These are phyloP conservation scores for Alouatta palliata DNA, from an alignment of 2,113 vertebrate genomes.

Conservation along the genomic window DNA sequence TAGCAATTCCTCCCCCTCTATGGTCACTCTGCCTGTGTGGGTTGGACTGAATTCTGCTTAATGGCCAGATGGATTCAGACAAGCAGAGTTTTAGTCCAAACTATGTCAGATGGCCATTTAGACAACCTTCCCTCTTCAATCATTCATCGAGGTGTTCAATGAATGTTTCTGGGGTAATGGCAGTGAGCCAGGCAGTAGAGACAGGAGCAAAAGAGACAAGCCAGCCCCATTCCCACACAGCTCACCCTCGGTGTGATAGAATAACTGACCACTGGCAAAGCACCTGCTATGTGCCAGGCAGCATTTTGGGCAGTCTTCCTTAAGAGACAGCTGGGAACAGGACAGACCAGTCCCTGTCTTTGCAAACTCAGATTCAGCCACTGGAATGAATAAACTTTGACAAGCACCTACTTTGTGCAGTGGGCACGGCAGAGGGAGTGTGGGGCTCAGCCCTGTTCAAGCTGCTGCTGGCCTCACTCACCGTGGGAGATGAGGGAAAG, in stretches of 20 bases:
- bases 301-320: not conserved
- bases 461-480: too few species aligned
- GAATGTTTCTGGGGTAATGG: not conserved
- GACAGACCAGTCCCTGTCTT: too few species aligned
- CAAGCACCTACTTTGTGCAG: not conserved
- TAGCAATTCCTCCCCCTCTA: not conserved
- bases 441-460: not conserved
- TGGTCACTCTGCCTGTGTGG: not conserved
- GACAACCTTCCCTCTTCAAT: not conserved
- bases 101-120: not conserved
- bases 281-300: not conserved
- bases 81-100: not conserved
- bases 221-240: too few species aligned
- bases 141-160: not conserved
- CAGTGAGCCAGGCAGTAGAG: not conserved
- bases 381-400: not conserved
- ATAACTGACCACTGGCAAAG: not conserved
- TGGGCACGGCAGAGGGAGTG: too few species aligned
- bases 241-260: accelerated
- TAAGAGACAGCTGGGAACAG: too few species aligned
- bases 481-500: not conserved
- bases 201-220: not conserved
- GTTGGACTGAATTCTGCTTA: not conserved
- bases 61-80: not conserved
- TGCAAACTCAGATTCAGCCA: not conserved